These are phyloP conservation scores for Rhinogobius similis DNA, from an alignment of 2,113 vertebrate species.

Conservation along the genomic window DNA sequence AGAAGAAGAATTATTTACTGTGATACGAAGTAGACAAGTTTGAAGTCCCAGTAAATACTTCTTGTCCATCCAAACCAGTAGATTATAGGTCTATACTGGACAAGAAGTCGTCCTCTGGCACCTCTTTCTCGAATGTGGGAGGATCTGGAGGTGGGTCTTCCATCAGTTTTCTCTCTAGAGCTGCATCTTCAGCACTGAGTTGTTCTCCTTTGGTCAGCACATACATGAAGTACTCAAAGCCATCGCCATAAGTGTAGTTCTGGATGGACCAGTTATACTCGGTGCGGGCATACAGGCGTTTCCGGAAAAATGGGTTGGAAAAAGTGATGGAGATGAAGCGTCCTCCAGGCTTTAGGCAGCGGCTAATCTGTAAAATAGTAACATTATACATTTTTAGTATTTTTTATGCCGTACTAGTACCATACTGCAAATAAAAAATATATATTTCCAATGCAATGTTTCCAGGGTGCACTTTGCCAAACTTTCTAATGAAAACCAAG, in stretches of 20 bases:
- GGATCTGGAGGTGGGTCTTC: slow-evolving; percentile 5
- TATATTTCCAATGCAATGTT: no score
- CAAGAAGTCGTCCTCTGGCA: slow-evolving; percentile 82
- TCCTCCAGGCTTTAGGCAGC: slow-evolving; percentile 83
- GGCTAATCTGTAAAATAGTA: slow-evolving; percentile 79
- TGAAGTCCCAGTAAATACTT: background rate
- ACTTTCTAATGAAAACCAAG: no score
- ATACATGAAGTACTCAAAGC: slow-evolving; percentile 89
- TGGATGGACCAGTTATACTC: slow-evolving; percentile 85
- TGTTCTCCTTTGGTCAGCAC: slow-evolving; percentile 85
- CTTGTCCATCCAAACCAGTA: background rate
- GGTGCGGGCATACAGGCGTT: slow-evolving; percentile 82
- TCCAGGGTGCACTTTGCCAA: no score
- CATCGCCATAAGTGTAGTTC: slow-evolving; percentile 78
- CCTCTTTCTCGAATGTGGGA: slow-evolving; percentile 44
- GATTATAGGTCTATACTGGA: slow-evolving; percentile 75
- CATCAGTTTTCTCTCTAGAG: slow-evolving; percentile 71
- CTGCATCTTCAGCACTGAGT: slow-evolving; percentile 76
- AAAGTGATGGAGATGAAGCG: slow-evolving; percentile 90
- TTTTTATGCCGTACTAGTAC: background rate
- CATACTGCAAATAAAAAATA: no score
- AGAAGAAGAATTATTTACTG: background rate
- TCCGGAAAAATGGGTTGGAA: slow-evolving; percentile 87
- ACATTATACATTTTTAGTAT: background rate
- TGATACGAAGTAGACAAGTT: background rate